These are phyloP conservation scores for Myxocyprinus asiaticus DNA, from an alignment of 2,113 vertebrate genomes.

Conservation along the genomic window DNA sequence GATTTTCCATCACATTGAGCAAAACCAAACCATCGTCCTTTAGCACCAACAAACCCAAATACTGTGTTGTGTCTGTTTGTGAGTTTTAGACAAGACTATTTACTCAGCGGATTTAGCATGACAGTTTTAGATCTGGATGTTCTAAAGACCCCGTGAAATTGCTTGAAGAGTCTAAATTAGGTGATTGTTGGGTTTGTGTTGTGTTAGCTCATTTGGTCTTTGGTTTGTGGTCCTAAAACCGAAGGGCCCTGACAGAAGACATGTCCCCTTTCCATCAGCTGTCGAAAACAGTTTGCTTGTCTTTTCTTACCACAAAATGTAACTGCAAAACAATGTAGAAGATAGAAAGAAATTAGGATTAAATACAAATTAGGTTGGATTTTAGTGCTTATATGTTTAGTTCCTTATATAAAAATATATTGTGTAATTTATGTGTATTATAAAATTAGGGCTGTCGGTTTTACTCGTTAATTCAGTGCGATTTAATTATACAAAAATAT, in stretches of 20 bases:
- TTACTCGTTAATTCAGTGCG: no score
- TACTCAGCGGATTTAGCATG: not conserved
- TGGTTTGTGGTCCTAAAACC: constrained; percentile 4
- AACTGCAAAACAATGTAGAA: no score
- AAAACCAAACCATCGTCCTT: not conserved
- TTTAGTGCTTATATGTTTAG: no score
- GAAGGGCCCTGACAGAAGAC: not conserved
- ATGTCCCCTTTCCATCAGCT: not conserved
- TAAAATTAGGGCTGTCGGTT: no score
- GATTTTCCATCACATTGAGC: not conserved
- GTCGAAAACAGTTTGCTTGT: no score
- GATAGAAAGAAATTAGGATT: no score
- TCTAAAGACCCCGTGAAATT: not conserved
- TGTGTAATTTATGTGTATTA: no score
- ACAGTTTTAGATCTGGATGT: not conserved
- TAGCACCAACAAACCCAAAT: not conserved
- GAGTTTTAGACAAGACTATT: not conserved
- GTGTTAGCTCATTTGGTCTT: not conserved
- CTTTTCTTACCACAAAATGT: not conserved
- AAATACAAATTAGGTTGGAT: no score
- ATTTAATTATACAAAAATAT: no score
- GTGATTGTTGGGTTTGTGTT: not conserved
- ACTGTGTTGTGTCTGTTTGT: not conserved
- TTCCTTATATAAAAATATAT: no score
- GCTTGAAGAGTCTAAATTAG: not conserved